A percentile compares a stretch with the other conserved stretches of the same genome.
These are phyloP conservation scores for Strix aluco DNA, from an alignment of 2,113 vertebrate genomes.

Conservation along the genomic window DNA sequence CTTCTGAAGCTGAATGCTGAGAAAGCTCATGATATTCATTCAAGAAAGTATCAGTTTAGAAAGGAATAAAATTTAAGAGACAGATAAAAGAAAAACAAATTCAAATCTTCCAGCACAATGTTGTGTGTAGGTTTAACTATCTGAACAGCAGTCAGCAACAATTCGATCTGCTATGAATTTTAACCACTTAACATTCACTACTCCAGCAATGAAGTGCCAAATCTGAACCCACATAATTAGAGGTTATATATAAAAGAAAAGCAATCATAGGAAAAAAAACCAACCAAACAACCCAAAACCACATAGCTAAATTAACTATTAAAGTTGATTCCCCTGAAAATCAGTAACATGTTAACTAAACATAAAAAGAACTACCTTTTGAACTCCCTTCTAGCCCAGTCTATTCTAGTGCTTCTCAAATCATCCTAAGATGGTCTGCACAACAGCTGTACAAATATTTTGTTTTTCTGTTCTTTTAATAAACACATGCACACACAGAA, in stretches of 20 bases:
- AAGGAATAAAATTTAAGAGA: neutral
- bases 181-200: neutral
- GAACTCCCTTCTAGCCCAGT: neutral
- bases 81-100: neutral
- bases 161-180: neutral
- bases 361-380: neutral
- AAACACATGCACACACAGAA: neutral
- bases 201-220: neutral
- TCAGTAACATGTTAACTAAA: neutral
- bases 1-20: neutral
- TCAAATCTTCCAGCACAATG: neutral
- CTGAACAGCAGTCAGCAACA: neutral
- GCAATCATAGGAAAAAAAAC: rapidly evolving
- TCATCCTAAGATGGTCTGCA: neutral
- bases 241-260: neutral
- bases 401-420: neutral
- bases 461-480: neutral
- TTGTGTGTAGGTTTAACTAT: neutral
- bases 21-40: neutral
- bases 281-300: neutral
- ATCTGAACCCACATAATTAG: neutral
- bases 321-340: neutral
- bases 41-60: neutral
- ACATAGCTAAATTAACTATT: neutral
- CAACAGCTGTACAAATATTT: neutral